phyloP scores from a whole-genome alignment of 2,888 invertebrate species.

The Rotaria socialis region DNA sequence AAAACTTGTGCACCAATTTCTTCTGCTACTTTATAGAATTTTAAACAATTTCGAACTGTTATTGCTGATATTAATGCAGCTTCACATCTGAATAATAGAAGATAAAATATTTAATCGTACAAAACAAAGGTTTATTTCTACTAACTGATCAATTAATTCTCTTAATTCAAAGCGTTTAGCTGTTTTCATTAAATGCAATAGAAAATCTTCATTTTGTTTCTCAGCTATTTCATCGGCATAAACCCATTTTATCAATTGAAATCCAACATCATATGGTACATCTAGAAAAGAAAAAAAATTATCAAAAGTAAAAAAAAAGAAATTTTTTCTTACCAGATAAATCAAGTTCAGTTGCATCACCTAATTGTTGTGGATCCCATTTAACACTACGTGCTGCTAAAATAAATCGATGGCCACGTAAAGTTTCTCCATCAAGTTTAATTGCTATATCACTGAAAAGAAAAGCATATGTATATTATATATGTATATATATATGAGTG shows the following conservation, averaged over 20 bases:
- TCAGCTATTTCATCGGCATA: conserved; percentile 81
- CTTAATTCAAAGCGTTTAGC: conserved; percentile 73
- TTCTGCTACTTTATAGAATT: conserved; percentile 86
- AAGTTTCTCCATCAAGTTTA: conserved; percentile 69
- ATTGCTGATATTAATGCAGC: conserved; percentile 79
- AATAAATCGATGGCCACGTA: conserved; percentile 83
- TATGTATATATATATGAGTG: no score
- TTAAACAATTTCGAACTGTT: conserved; percentile 73
- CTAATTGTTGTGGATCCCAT: conserved; percentile 74
- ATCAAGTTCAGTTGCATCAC: conserved; percentile 67
- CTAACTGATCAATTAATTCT: conserved; percentile 58
- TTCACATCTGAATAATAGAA: conserved; percentile 66
- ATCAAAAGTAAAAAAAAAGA: background rate
- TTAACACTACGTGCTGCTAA: conserved; percentile 78
- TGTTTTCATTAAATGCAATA: conserved; percentile 75
- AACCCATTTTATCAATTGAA: conserved; percentile 78
- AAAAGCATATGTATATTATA: conserved; percentile 33
- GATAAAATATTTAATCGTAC: background rate
- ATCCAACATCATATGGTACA: conserved; percentile 73
- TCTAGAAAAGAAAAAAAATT: conserved; percentile 60
- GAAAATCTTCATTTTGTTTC: conserved; percentile 67
- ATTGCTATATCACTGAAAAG: conserved; percentile 72
- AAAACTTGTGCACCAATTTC: conserved; percentile 77
- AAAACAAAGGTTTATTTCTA: background rate
- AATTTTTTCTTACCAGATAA: conserved; percentile 53